Evolutionary conservation across 2,113 vertebrate genomes (phyloP).

Genomic region (Aix galericulata): DNA sequence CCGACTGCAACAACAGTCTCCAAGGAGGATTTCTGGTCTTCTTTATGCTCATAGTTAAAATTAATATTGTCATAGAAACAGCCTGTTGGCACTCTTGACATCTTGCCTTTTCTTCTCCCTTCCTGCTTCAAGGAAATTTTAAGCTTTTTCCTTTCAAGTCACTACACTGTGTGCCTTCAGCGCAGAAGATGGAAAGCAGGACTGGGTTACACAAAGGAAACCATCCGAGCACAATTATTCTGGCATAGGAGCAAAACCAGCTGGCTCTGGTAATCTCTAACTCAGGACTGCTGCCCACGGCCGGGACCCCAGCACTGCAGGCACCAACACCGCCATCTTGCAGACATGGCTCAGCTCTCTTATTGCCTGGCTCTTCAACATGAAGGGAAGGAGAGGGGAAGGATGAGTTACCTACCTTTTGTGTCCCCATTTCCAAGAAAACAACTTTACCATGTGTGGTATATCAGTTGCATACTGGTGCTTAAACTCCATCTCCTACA

Average conservation of each 20-base stretch:
- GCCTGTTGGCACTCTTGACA: neutral
- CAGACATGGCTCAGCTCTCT: neutral
- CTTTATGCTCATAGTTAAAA: neutral
- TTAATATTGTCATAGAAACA: neutral
- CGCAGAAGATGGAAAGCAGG: neutral
- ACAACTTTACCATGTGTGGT: rapidly evolving
- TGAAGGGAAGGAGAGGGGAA: neutral
- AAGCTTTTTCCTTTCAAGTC: neutral
- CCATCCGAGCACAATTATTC: neutral
- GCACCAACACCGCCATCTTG: neutral
- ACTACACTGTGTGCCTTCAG: neutral
- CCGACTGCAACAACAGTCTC: neutral
- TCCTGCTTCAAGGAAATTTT: neutral
- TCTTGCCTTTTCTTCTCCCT: neutral
- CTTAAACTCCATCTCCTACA: neutral
- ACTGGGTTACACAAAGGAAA: neutral
- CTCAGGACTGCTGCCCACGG: neutral
- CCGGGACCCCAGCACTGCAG: neutral
- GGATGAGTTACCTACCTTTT: neutral
- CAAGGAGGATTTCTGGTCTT: neutral
- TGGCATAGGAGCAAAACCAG: neutral
- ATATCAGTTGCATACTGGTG: neutral
- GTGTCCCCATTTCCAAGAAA: neutral
- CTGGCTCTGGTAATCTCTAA: neutral
- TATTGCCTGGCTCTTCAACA: neutral